phyloP scores from a whole-genome alignment of 2,113 vertebrate species.

The Rhinolophus sinicus region DNA sequence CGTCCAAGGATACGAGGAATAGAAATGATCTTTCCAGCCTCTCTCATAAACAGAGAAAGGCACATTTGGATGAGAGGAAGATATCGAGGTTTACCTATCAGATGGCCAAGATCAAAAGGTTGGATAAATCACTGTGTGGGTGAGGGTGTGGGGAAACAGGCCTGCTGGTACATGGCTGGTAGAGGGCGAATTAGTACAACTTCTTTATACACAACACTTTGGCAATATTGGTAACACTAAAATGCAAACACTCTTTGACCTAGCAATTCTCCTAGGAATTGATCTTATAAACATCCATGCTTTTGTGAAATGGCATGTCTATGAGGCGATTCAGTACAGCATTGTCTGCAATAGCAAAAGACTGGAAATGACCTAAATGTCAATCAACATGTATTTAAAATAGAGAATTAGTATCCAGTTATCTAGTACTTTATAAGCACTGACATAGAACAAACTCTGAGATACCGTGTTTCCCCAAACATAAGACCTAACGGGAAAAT shows the following conservation, averaged over 20 bases:
- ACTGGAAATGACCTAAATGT: background rate
- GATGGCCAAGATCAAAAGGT: background rate
- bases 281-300: background rate
- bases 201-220: background rate
- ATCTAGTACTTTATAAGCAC: background rate
- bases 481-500: no score
- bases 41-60: background rate
- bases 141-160: background rate
- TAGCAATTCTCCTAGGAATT: background rate
- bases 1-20: background rate
- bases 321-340: background rate
- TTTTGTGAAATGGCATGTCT: background rate
- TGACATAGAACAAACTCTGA: constrained; percentile 7
- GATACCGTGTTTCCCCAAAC: background rate
- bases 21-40: background rate
- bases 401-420: background rate
- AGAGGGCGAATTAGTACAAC: background rate
- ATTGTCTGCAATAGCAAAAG: background rate
- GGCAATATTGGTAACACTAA: background rate
- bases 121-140: background rate
- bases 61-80: background rate
- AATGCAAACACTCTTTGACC: background rate
- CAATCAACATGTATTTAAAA: background rate
- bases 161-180: background rate
- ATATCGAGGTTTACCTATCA: background rate